Evolutionary conservation across 2,113 vertebrate species (phyloP).

Genomic region (Pungitius pungitius): DNA sequence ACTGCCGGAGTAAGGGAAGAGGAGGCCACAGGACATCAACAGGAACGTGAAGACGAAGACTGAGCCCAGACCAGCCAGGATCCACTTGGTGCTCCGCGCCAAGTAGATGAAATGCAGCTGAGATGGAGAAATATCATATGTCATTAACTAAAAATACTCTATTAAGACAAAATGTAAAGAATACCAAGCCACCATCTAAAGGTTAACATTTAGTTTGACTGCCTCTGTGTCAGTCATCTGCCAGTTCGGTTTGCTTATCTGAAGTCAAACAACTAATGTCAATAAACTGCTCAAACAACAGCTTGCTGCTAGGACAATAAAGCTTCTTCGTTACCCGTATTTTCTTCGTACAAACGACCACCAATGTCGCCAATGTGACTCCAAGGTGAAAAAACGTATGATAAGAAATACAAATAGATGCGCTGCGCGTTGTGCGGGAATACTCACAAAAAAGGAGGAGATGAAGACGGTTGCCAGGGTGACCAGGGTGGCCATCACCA

Average conservation of each 20-base stretch:
- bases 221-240: not conserved
- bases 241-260: constrained; percentile 5
- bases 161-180: no score
- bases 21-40: constrained; percentile 88
- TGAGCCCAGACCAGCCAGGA: constrained; percentile 82
- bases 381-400: not conserved
- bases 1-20: constrained; percentile 91
- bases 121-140: constrained; percentile 19
- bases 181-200: no score
- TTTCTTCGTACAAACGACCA: not conserved
- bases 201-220: no score
- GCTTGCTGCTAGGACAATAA: not conserved
- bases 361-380: not conserved
- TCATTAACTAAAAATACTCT: not conserved
- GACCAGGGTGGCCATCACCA: constrained; percentile 87
- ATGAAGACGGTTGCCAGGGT: constrained; percentile 85
- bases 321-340: not conserved
- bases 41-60: constrained; percentile 84
- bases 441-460: constrained; percentile 93
- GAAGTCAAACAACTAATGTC: not conserved
- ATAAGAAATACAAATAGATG: not conserved
- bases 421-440: not conserved
- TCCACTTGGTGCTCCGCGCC: constrained; percentile 86
- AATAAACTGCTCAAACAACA: constrained; percentile 6
- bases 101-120: constrained; percentile 96